Percentiles rank a stretch among this genome's conserved stretches.
Evolutionary conservation across 2,888 invertebrate genomes (phyloP).

Genomic region (Andrena minutula): DNA sequence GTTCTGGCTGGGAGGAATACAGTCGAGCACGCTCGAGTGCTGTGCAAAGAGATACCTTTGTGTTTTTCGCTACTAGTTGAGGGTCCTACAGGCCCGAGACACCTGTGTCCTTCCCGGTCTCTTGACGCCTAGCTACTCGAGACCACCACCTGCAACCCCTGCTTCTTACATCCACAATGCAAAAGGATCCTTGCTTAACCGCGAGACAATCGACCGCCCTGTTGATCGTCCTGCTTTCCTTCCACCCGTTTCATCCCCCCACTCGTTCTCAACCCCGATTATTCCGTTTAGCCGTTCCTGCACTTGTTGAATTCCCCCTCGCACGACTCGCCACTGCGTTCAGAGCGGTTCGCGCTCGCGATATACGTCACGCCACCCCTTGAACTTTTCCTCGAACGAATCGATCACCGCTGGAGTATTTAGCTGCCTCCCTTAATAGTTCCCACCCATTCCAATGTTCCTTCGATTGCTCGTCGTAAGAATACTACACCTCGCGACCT

Average conservation of each 20-base stretch:
- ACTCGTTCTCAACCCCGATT: not conserved
- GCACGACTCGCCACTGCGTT: slow-evolving; percentile 20
- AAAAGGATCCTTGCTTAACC: not conserved
- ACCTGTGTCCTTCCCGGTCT: no score
- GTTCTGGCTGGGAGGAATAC: not conserved
- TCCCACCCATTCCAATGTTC: not conserved
- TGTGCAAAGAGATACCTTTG: not conserved
- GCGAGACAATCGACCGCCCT: slow-evolving; percentile 8
- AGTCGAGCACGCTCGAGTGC: not conserved
- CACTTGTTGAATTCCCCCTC: slow-evolving; percentile 62
- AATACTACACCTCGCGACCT: not conserved
- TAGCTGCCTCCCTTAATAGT: not conserved
- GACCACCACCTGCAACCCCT: not conserved
- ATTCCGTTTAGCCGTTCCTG: slow-evolving; percentile 34
- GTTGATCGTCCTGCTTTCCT: slow-evolving; percentile 8
- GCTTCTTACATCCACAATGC: not conserved
- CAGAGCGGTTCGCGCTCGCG: slow-evolving; percentile 22
- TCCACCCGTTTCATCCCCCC: not conserved
- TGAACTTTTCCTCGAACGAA: not conserved
- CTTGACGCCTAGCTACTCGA: no score
- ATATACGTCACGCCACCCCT: slow-evolving; percentile 25
- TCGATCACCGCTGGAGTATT: slow-evolving; percentile 6
- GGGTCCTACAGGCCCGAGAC: no score
- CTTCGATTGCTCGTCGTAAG: not conserved
- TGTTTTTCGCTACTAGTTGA: not conserved